Evolutionary conservation across 2,888 invertebrate genomes (phyloP).

Genomic region (Dolichomitus sp.): DNA sequence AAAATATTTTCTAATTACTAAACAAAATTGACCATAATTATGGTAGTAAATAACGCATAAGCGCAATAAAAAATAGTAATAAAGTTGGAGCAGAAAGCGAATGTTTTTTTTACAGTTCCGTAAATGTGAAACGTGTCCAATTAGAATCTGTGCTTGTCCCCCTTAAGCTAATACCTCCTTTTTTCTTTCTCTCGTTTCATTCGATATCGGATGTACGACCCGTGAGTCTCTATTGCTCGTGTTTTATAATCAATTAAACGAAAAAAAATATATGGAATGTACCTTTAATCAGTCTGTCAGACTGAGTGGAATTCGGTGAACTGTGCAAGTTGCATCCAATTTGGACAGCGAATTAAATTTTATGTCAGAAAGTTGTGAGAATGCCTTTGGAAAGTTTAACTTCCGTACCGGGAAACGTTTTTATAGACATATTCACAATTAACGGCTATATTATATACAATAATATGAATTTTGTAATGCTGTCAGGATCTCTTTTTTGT

Average conservation of each 20-base stretch:
- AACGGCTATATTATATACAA: slow-evolving; percentile 79
- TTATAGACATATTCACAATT: slow-evolving; percentile 80
- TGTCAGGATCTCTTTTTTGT: slow-evolving; percentile 38
- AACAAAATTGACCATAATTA: slow-evolving; percentile 17
- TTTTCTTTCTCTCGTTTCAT: slow-evolving; percentile 26
- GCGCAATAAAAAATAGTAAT: slow-evolving; percentile 30
- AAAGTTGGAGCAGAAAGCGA: slow-evolving; percentile 48
- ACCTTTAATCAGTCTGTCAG: slow-evolving; percentile 56
- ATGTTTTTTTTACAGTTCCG: slow-evolving; percentile 42
- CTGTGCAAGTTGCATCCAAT: slow-evolving; percentile 28
- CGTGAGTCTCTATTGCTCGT: slow-evolving; percentile 56
- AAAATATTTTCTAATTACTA: slow-evolving; percentile 28
- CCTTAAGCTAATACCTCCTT: slow-evolving; percentile 62
- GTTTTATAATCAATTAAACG: slow-evolving; percentile 56
- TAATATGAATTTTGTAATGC: slow-evolving; percentile 64
- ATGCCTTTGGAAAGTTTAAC: slow-evolving; percentile 70
- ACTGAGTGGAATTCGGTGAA: slow-evolving; percentile 56
- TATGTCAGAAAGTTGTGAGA: slow-evolving; percentile 49
- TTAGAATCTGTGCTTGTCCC: slow-evolving; percentile 68
- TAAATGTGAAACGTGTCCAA: slow-evolving; percentile 66
- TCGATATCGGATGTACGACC: slow-evolving; percentile 41
- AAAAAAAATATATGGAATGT: slow-evolving; percentile 74
- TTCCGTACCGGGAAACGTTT: slow-evolving; percentile 68
- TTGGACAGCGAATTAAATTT: neutral
- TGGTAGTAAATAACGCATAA: slow-evolving; percentile 24